Evolutionary conservation across 2,888 invertebrate genomes (phyloP), one percentile per base, ranked within the genome.

Genomic region (Lochmaea capreae): DNA sequence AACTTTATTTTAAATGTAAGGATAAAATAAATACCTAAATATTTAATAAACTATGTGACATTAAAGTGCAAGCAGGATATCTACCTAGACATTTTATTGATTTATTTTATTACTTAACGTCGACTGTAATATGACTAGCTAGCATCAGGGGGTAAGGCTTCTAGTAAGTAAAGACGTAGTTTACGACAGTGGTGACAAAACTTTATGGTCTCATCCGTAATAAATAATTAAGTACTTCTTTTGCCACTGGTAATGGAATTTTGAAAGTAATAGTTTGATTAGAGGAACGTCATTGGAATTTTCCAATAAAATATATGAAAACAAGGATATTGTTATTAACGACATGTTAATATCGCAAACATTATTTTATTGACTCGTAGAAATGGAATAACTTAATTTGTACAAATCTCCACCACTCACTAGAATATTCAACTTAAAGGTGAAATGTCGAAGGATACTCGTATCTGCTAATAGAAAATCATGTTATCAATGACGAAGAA

Each of bases 151-250:
- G 54, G 63, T 69, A 42, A 52, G 46, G 49, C 54, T 63, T 70
- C 62, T 22, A 57, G 70, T 39, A 63, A 70, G 63, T 63, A 43
- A n/a, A 52, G 63, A 63, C 52, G 63, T 63, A 22, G 5, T 70
- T 70, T 70, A 70, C 54, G 69, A 63, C 57, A 62, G 58, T 52
- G 33, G 66, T 61, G 69, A 39, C 49, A 63, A 62, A 70, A 62
- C 43, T 70, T 70, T 70, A 70, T 57, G 63, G 26, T 33, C 14
- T 18, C 16, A 54, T 16, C 16, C 9, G 16, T 54, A 54, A 16
- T 54, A 54, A 18, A 54, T 54, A 54, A 10, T 54, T 0, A 54
- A 9, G 10, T 54, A 10, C 8, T 54, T 54, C 54, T 18, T 54
- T 54, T 11, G 11, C 10, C 16, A 10, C 11, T 2, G n/a, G 16